Percentiles rank a stretch among this genome's conserved stretches.
Evolutionary conservation across 2,888 invertebrate species (phyloP).

Genomic region (Dyspetes luteomarginatus): DNA sequence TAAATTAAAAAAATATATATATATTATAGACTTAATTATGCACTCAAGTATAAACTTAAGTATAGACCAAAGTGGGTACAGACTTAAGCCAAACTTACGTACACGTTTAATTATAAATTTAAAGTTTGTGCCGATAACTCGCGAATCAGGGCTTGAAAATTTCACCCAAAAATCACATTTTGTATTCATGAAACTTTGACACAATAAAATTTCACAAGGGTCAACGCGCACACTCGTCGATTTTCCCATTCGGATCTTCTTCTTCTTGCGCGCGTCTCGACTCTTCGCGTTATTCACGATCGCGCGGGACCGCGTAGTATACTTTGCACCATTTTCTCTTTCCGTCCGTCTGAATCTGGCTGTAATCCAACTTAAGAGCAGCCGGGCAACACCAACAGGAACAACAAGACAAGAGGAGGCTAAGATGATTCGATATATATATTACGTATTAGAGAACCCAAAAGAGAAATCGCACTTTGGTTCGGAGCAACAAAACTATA

Average conservation of each 20-base stretch:
- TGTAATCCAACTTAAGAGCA: conserved; percentile 38
- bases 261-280: background rate
- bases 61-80: too few relatives aligned
- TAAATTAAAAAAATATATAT: too few relatives aligned
- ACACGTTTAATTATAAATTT: too few relatives aligned
- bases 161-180: too few relatives aligned
- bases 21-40: too few relatives aligned
- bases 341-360: conserved; percentile 41
- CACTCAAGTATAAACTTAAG: too few relatives aligned
- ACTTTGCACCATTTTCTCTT: conserved; percentile 8
- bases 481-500: conserved; percentile 46
- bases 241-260: background rate
- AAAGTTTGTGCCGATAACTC: too few relatives aligned
- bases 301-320: conserved; percentile 19
- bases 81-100: too few relatives aligned
- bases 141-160: too few relatives aligned
- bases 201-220: too few relatives aligned
- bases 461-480: conserved; percentile 27
- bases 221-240: background rate
- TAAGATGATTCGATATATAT: background rate
- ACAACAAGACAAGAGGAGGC: conserved; percentile 34
- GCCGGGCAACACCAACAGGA: conserved; percentile 49
- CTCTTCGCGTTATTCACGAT: conserved; percentile 40
- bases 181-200: too few relatives aligned
- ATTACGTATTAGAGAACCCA: background rate